These are phyloP conservation scores for Holacanthus passer DNA, from an alignment of 2,113 vertebrate genomes.

Conservation along the genomic window DNA sequence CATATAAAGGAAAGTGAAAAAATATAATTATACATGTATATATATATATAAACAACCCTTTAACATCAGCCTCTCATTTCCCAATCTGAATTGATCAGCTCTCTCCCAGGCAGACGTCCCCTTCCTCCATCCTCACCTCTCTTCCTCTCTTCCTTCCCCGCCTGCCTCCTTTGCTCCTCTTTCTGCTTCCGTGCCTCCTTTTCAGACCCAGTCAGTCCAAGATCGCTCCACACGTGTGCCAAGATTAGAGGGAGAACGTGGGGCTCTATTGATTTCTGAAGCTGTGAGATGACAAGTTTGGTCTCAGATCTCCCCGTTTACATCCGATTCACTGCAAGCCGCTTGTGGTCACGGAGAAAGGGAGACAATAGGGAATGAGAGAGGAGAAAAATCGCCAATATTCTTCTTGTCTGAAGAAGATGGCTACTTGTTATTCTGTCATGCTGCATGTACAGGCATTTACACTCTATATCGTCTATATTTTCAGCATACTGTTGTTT, in stretches of 20 bases:
- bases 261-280: constrained; percentile 79
- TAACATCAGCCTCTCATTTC: not conserved
- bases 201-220: constrained; percentile 41
- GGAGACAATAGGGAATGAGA: constrained; percentile 17
- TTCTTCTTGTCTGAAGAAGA: not conserved
- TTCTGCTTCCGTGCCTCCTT: constrained; percentile 27
- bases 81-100: not conserved
- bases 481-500: constrained; percentile 41
- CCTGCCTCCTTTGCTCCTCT: constrained; percentile 10
- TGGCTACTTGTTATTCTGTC: not conserved
- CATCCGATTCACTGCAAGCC: constrained; percentile 61
- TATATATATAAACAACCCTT: too few relatives aligned
- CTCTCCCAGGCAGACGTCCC: not conserved
- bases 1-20: not conserved
- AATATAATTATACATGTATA: too few relatives aligned
- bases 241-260: constrained; percentile 64
- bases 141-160: constrained; percentile 3
- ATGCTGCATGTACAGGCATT: not conserved
- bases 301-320: constrained; percentile 72
- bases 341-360: constrained; percentile 13
- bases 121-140: constrained; percentile 20
- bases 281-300: constrained; percentile 76
- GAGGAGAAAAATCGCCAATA: constrained; percentile 7
- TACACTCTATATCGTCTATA: constrained; percentile 4
- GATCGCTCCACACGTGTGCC: constrained; percentile 50